Evolutionary conservation across 2,797 vertebrate genomes (phyloP).

Genomic region (Aeoliscus strigatus): DNA sequence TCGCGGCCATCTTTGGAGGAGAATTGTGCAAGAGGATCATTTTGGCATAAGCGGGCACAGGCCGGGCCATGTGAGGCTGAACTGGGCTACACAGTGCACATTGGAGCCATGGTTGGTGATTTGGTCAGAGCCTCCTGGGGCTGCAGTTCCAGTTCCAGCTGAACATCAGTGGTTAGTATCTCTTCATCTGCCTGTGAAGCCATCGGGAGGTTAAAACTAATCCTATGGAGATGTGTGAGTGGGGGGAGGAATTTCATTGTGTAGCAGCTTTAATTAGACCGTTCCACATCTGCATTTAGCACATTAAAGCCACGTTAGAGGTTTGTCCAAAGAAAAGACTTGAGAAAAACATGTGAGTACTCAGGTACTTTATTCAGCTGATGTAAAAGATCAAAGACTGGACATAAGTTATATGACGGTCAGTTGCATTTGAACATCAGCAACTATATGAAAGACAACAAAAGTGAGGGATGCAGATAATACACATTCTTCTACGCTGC

Average conservation of each 20-base stretch:
- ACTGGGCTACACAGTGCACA: conserved; percentile 42
- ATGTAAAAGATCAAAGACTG: too few species aligned
- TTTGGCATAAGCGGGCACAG: conserved; percentile 35
- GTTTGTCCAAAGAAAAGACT: conserved; percentile 22
- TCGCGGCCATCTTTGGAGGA: conserved; percentile 15
- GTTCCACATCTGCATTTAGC: conserved; percentile 30
- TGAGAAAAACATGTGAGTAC: too few species aligned
- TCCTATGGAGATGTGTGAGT: conserved; percentile 36
- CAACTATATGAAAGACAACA: too few species aligned
- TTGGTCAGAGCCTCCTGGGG: conserved; percentile 58
- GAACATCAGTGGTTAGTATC: conserved; percentile 63
- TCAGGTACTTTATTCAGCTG: too few species aligned
- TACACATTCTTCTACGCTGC: too few species aligned
- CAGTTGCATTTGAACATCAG: too few species aligned
- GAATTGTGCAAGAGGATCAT: conserved; percentile 37
- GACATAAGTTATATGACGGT: too few species aligned
- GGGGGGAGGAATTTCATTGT: conserved; percentile 15
- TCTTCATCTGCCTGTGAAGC: conserved; percentile 64
- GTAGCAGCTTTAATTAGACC: conserved; percentile 44
- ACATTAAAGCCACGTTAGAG: conserved; percentile 26
- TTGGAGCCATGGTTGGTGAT: conserved; percentile 53
- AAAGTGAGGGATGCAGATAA: too few species aligned
- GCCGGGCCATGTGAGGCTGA: conserved; percentile 35
- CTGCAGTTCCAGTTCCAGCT: conserved; percentile 56
- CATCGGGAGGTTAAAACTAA: conserved; percentile 60